These are phyloP conservation scores for Daptonema setosum DNA, from an alignment of 2,888 invertebrate species.

Conservation along the genomic window DNA sequence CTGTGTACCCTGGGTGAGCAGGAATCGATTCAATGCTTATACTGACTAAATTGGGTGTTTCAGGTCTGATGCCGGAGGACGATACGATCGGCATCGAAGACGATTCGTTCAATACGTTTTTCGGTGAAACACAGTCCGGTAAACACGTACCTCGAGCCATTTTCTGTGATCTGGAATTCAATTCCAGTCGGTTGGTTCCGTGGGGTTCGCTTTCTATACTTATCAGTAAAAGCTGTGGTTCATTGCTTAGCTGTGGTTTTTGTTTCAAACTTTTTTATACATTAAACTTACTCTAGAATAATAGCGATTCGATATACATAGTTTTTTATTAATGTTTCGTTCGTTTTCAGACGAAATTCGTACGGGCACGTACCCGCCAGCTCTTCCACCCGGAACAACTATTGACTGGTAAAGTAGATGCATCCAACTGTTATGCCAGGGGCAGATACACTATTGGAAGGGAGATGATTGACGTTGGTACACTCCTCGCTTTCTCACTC, in stretches of 20 bases:
- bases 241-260: no score
- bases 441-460: constrained; percentile 30
- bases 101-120: constrained; percentile 32
- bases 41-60: no score
- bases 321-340: no score
- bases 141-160: constrained; percentile 81
- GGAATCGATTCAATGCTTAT: no score
- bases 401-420: constrained; percentile 50
- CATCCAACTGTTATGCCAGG: constrained; percentile 61
- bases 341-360: constrained; percentile 28
- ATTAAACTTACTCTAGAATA: no score
- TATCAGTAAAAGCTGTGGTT: no score
- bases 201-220: no score
- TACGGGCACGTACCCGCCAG: constrained; percentile 25
- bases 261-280: no score
- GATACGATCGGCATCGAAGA: constrained; percentile 40
- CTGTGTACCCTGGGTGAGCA: no score
- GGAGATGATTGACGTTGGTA: constrained; percentile 15
- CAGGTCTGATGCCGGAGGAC: constrained; percentile 74
- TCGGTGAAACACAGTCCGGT: constrained; percentile 63
- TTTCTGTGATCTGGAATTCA: constrained; percentile 79
- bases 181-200: no score
- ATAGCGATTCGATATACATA: no score
- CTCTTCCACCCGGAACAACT: constrained; percentile 30
- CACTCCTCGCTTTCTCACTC: no score